These are phyloP conservation scores for Erebia aethiops DNA, from an alignment of 2,888 invertebrate species.

Conservation along the genomic window DNA sequence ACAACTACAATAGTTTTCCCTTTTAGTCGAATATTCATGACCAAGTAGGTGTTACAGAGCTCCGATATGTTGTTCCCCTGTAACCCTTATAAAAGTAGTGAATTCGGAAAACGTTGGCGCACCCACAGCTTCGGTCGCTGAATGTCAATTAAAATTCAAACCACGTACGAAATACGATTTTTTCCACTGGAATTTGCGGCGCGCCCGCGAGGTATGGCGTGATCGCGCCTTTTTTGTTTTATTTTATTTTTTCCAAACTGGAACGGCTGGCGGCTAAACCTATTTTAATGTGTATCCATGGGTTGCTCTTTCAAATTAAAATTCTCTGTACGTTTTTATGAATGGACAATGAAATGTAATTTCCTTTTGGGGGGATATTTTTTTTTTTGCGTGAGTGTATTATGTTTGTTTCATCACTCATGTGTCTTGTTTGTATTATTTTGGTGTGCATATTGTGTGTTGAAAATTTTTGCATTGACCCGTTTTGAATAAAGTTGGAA, in stretches of 20 bases:
- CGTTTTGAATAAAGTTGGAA: not conserved
- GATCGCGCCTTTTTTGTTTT: constrained; percentile 80
- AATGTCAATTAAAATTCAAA: constrained; percentile 84
- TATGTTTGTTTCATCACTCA: constrained; percentile 25
- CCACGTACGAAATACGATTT: constrained; percentile 83
- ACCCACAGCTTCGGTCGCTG: constrained; percentile 61
- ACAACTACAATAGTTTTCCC: not conserved
- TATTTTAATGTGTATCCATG: constrained; percentile 78
- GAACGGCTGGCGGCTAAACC: constrained; percentile 81
- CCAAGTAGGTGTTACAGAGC: not conserved
- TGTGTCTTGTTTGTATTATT: constrained; percentile 17
- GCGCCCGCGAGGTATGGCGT: constrained; percentile 77
- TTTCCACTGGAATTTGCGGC: constrained; percentile 82
- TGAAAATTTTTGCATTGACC: not conserved
- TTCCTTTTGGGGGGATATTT: constrained; percentile 62
- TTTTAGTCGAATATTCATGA: constrained; percentile 4
- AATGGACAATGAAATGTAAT: constrained; percentile 76
- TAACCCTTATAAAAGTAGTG: constrained; percentile 59
- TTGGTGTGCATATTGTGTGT: constrained; percentile 2
- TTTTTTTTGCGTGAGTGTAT: constrained; percentile 35
- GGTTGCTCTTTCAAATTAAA: constrained; percentile 80
- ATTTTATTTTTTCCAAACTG: constrained; percentile 78
- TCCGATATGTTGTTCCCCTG: constrained; percentile 27
- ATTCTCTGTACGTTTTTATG: constrained; percentile 62
- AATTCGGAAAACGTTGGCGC: constrained; percentile 69